Base-by-base conservation (phyloP, 1,140 invertebrate species). In the Eurosta solidaginis region DNA sequence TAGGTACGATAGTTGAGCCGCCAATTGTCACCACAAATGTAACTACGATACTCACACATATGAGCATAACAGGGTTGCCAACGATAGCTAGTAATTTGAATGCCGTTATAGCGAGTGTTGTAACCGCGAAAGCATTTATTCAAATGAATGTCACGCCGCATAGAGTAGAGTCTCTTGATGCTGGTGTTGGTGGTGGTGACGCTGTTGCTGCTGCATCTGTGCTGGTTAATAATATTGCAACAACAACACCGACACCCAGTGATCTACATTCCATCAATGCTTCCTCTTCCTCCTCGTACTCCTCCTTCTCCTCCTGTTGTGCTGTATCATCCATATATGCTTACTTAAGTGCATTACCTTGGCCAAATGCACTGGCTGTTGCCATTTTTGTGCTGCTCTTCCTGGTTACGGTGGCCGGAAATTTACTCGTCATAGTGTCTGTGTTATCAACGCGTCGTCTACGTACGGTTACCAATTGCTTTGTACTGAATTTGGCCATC, bases 401-500 rank as follows among this genome's bases (percentile, higher is more conserved):
- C 79, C 88, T 91, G 1, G 88, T 91, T 22, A 91, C 91, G 7
- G 89, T 92, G 7, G 89, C 95, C 44, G 96, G 96, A 77, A 97
- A 97, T 87, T 92, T 94, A 3, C 89, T 97, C 77, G 96, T 97
- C 17, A 96, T 97, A 68, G 90, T 94, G 0, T 94, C 96, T 1
- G 95, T 97, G 7, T 91, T 95, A 80, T 96, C 93, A 14, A 96
- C 96, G 63, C 91, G 94, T 80, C 91, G 96, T 76, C 88, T 98
- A 68, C 91, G 95, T 54, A 96, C 95, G 17, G 95, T 97, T n/a
- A 97, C 96, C 68, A 98, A 98, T 88, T 97, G 95, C 89, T 96
- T 97, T 87, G 93, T 97, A 25, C 96, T 95, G 50, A 96, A 95
- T 47, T 88, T 97, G 81, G 96, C 96, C 1, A 92, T 94, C 1